phyloP scores from a whole-genome alignment of 1,140 invertebrate genomes.

The Microplitis demolitor region DNA sequence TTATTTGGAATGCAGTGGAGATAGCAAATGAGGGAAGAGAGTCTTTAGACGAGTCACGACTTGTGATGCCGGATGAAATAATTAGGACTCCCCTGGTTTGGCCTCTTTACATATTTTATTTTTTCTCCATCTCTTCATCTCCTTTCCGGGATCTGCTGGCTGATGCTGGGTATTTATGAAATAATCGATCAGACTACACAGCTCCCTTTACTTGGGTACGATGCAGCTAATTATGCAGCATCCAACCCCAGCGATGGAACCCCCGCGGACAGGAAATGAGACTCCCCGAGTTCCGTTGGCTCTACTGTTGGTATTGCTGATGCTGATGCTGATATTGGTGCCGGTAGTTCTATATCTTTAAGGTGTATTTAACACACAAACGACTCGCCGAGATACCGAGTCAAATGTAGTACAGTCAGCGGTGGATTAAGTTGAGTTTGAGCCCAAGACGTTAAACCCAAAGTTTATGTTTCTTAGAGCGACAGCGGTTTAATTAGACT shows the following conservation, averaged over 20 bases:
- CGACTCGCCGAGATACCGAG: conserved; percentile 3
- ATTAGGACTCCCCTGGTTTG: conserved; percentile 14
- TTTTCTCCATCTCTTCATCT: neutral
- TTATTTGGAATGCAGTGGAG: conserved; percentile 7
- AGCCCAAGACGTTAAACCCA: conserved; percentile 50
- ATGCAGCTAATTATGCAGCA: conserved; percentile 56
- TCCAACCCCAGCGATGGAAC: conserved; percentile 41
- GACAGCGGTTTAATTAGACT: conserved; percentile 62
- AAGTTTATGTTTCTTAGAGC: conserved; percentile 55
- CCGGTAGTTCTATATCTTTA: neutral
- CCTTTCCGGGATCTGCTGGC: neutral
- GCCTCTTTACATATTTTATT: conserved; percentile 20
- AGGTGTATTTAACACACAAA: neutral
- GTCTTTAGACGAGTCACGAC: conserved; percentile 24
- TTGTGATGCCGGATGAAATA: conserved; percentile 21
- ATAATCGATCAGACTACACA: conserved; percentile 15
- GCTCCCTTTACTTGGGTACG: conserved; percentile 7
- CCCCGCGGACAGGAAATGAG: conserved; percentile 62
- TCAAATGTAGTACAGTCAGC: conserved; percentile 7
- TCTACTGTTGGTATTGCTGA: neutral
- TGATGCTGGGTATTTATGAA: neutral
- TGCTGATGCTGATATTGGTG: too few relatives aligned
- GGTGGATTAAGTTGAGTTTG: conserved; percentile 43
- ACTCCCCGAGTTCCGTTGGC: conserved; percentile 49
- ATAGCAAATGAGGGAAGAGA: neutral